Percentiles rank a stretch among this genome's conserved stretches.
Evolutionary conservation across 2,888 invertebrate species (phyloP).

Genomic region (Drosophila merina): DNA sequence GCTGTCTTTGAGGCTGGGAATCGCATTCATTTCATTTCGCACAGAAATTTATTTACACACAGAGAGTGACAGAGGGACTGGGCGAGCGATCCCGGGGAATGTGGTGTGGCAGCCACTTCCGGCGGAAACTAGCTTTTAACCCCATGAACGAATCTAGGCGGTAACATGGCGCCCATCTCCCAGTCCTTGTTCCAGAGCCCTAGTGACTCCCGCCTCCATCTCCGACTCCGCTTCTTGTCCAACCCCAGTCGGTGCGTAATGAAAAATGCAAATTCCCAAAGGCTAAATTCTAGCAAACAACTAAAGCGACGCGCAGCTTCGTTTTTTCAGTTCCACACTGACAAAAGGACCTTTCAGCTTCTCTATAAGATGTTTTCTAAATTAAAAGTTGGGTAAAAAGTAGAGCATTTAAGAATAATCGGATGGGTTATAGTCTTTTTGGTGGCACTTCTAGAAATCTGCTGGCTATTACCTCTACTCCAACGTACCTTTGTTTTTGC

Average conservation of each 20-base stretch:
- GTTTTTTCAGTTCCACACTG: constrained; percentile 29
- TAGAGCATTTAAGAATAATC: no score
- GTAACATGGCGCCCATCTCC: constrained; percentile 69
- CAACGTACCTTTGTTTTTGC: no score
- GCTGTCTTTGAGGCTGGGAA: constrained; percentile 52
- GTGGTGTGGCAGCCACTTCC: constrained; percentile 78
- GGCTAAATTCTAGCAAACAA: constrained; percentile 82
- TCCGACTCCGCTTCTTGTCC: constrained; percentile 7
- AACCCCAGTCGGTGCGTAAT: constrained; percentile 65
- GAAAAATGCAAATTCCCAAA: constrained; percentile 83
- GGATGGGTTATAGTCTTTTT: no score
- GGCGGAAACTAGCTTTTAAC: constrained; percentile 81
- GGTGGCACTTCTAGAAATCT: no score
- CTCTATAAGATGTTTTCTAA: background rate
- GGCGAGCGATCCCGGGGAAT: constrained; percentile 41
- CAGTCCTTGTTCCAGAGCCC: background rate
- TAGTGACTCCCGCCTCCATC: background rate
- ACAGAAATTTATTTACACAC: constrained; percentile 77
- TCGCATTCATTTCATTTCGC: constrained; percentile 80
- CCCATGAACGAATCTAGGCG: constrained; percentile 77
- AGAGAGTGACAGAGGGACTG: constrained; percentile 8
- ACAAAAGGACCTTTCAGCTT: background rate
- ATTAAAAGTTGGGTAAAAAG: background rate
- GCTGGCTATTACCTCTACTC: no score
- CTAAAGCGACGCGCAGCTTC: constrained; percentile 74